Evolutionary conservation across 2,797 vertebrate genomes (phyloP), one percentile per base, ranked within the genome.

Genomic region (Gallirallus australis): DNA sequence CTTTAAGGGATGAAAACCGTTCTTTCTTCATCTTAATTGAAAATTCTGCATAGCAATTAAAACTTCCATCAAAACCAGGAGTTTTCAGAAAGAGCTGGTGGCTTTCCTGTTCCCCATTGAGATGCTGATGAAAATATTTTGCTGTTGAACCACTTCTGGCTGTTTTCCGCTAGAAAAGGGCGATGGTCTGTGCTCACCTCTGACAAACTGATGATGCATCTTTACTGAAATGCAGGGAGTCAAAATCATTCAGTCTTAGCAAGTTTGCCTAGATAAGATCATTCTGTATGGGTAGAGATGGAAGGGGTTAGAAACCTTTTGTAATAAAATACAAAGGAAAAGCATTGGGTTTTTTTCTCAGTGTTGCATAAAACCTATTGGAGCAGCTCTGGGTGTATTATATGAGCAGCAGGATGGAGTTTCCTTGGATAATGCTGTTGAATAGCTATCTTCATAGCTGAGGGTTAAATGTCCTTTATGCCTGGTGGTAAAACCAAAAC

Each of bases 131-230:
- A 35, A 84, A 79, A 94, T 94, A 40, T 37, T 93, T 88, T 3
- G 1, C 39, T 31, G 63, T 60, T 84, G 94, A 95, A 39, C 93
- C 92, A 86, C 31, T 90, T 15, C 47, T 75, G 90, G 80, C 83
- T 56, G 37, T 68, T 89, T 15, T 21, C 50, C 12, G 24, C 72
- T 66, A 91, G 88, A 18, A 37, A 57, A 86, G 91, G 89, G 85
- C 8, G 39, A 68, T 2, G 78, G 60, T 70, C 53, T 76, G 47
- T 16, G 0, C 87, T 79, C 87, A 75, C 85, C 93, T 88, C 82
- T 95, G 85, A 75, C 82, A 82, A 82, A 82, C 37, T 2, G n/a
- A 24, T 91, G 96, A 88, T 90, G 87, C 82, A 66, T 83, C 82
- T 56, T 52, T 9, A 27, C 11, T 83, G 87, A 94, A 94, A 76